Evolutionary conservation across 2,888 invertebrate species (phyloP).

Genomic region (Adela reaumurella): DNA sequence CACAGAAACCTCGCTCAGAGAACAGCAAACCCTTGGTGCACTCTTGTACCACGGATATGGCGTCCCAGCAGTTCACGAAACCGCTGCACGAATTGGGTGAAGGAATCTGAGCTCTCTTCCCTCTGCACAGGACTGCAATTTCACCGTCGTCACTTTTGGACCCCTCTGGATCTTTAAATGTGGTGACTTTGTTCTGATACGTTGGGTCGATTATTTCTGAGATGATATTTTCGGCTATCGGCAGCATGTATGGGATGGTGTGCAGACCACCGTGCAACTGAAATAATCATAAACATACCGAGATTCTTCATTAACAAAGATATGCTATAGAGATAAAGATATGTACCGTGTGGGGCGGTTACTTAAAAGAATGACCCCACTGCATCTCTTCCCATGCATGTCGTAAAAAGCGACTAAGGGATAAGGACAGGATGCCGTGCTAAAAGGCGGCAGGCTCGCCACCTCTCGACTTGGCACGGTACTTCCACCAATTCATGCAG

Average conservation of each 20-base stretch:
- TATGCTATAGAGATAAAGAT: too few species aligned
- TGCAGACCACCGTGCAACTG: not conserved
- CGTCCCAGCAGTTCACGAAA: slow-evolving; percentile 70
- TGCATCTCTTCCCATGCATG: too few species aligned
- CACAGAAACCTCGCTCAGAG: slow-evolving; percentile 59
- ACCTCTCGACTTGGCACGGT: too few species aligned
- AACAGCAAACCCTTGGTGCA: slow-evolving; percentile 63
- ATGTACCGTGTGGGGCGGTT: too few species aligned
- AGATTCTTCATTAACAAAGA: too few species aligned
- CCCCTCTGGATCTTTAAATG: not conserved
- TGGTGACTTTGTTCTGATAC: slow-evolving; percentile 31
- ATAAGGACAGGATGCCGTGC: too few species aligned
- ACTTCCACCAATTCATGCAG: too few species aligned
- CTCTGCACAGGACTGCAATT: slow-evolving; percentile 33
- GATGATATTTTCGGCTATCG: slow-evolving; percentile 38
- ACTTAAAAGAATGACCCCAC: too few species aligned
- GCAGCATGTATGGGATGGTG: slow-evolving; percentile 25
- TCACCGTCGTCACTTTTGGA: slow-evolving; percentile 10
- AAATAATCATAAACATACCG: too few species aligned
- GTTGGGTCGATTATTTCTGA: slow-evolving; percentile 32
- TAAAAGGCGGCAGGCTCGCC: too few species aligned
- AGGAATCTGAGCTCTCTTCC: slow-evolving; percentile 60
- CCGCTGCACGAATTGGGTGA: slow-evolving; percentile 56
- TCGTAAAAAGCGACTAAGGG: too few species aligned
- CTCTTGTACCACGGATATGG: slow-evolving; percentile 57